Percentiles rank a stretch among this genome's conserved stretches.
These are phyloP conservation scores for Lutraria rhynchaena DNA, from an alignment of 1,140 invertebrate species.

Conservation along the genomic window DNA sequence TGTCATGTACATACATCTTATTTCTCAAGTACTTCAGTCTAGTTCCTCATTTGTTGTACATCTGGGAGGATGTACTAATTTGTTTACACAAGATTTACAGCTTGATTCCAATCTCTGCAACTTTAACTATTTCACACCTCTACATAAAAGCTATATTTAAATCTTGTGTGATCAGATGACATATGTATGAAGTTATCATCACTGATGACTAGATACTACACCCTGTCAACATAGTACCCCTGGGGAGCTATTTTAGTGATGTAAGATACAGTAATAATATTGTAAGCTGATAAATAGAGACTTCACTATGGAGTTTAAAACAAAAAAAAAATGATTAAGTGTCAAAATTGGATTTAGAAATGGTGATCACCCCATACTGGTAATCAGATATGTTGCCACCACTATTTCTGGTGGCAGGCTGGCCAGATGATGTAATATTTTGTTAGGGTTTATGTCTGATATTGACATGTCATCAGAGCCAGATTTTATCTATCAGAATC, in stretches of 20 bases:
- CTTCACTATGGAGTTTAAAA: slow-evolving; percentile 25
- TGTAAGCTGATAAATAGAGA: background rate
- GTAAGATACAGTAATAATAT: slow-evolving; percentile 3
- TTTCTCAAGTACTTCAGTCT: slow-evolving; percentile 2
- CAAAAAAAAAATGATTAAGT: slow-evolving; percentile 10
- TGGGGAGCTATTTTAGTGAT: background rate
- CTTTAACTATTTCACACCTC: slow-evolving; percentile 30
- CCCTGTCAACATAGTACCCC: background rate
- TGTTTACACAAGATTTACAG: slow-evolving; percentile 25
- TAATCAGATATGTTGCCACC: slow-evolving; percentile 6
- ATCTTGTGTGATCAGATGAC: slow-evolving; percentile 16
- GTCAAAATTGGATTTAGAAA: slow-evolving; percentile 17
- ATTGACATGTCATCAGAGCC: slow-evolving; percentile 31
- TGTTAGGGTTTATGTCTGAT: slow-evolving; percentile 22
- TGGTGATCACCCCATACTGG: slow-evolving; percentile 12
- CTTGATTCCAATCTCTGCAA: background rate
- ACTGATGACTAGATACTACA: slow-evolving; percentile 20
- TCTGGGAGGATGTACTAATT: slow-evolving; percentile 2
- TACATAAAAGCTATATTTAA: slow-evolving; percentile 7
- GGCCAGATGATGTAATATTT: background rate
- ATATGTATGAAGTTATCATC: slow-evolving; percentile 33
- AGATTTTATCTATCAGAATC: slow-evolving; percentile 40
- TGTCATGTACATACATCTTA: too few species aligned
- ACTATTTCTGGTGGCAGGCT: slow-evolving; percentile 6
- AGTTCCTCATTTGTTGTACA: background rate